Base-by-base conservation (phyloP, 2,888 invertebrate genomes). In the Odontothrips loti region DNA sequence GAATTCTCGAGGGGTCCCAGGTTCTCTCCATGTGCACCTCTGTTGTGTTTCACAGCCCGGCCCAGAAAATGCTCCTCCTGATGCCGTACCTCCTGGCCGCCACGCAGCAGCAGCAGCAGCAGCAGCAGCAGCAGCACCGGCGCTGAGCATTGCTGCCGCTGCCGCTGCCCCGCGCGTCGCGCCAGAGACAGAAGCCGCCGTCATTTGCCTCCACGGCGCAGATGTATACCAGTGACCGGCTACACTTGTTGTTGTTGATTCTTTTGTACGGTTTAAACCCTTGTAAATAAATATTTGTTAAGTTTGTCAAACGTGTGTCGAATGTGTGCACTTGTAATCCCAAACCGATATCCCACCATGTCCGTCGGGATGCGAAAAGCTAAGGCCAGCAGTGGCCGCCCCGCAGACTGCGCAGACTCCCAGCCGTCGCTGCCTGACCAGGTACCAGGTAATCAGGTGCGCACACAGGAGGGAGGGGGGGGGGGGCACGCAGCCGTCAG, bases 61-160 rank as follows among this genome's bases (percentile, higher is more conserved):
- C 82, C 1, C 80, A 80, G 47, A 63, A 80, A 6, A 68, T 82
- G 80, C 43, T 79, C 80, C 79, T 82, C 11, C 51, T 82, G 23
- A 20, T 82, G 79, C 82, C 82, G 10, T 82, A 82, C 80, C 79
- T 82, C 75, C 27, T 79, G 9, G 80, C 80, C 15, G 80, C 79
- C 27, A 47, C 68, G 8, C 80, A 80, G 17, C 75, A 75, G 10
- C 80, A 63, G 11, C 80, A 81, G 51, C 82, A 84, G 84, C 47
- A 85, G 85, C 79, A 85, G 84, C 29, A 43, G 34, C 34, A 43
- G 34, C 34, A 43, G 34, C 34, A 43, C 34, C 34, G 34, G 34
- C 34, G 34, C 34, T 43, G 34, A 43, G 34, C 34, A 43, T 6
- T 6, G 84, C 83, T n/a, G 82, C 29, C 58, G 1, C 27, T 20